Percentiles rank a stretch among this genome's conserved stretches.
phyloP scores from a whole-genome alignment of 2,888 invertebrate species.

The Hirtodrosophila alboralis region DNA sequence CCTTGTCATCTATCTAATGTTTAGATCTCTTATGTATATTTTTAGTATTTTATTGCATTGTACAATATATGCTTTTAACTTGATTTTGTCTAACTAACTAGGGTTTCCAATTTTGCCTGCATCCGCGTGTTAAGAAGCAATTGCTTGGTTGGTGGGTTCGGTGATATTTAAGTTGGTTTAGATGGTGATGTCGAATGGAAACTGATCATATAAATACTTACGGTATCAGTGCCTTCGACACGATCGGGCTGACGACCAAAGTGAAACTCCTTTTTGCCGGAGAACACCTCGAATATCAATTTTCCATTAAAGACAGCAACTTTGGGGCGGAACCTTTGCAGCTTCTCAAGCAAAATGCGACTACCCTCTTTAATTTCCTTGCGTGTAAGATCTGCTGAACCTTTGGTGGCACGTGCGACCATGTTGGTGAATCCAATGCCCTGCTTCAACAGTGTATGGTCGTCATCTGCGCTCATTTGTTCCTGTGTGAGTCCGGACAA shows the following conservation, averaged over 20 bases:
- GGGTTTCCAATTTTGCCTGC: no score
- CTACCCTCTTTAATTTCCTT: conserved; percentile 98
- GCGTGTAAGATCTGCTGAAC: conserved; percentile 96
- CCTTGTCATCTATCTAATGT: no score
- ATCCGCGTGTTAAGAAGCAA: no score
- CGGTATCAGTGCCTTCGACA: conserved; percentile 96
- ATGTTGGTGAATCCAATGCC: conserved; percentile 99
- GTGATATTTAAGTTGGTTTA: no score
- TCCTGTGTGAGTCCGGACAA: conserved; percentile 96
- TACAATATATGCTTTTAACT: no score
- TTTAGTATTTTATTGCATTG: no score
- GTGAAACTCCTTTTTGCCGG: conserved; percentile 98
- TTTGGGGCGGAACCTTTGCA: conserved; percentile 96
- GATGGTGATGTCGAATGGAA: no score
- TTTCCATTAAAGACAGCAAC: conserved; percentile 99
- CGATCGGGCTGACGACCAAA: conserved; percentile 98
- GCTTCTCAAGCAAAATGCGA: conserved; percentile 93
- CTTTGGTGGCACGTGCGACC: conserved; percentile 97
- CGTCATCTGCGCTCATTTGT: conserved; percentile 98
- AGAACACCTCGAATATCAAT: conserved; percentile 98
- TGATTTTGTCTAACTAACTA: no score
- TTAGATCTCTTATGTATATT: no score
- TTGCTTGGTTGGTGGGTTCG: no score
- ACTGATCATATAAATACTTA: conserved; percentile 85
- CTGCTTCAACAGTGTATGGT: conserved; percentile 95